Evolutionary conservation across 2,888 invertebrate species (phyloP), one percentile per base, ranked within the genome.

Genomic region (Resseliella maxima): DNA sequence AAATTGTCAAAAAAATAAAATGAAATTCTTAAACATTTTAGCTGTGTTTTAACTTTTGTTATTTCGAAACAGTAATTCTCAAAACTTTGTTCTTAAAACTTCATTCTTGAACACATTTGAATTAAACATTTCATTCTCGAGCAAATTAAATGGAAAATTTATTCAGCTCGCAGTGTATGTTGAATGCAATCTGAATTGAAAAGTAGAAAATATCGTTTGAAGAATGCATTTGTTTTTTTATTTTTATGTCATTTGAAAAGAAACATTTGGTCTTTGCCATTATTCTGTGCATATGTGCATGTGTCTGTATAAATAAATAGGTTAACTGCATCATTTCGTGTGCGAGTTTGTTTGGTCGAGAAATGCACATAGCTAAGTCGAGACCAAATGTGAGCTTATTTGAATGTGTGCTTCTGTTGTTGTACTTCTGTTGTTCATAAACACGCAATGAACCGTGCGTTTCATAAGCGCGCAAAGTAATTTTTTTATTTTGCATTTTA

Each of bases 341-440:
- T n/a, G 50, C 50, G 50, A 50, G 18, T 50, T 18, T 6, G 15
- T 6, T 50, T 50, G 10, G 10, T 50, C 21, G 50, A 50, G 50
- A 21, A 50, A 50, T 3, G 15, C 50, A 18, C 18, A 59, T 12
- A 59, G 2, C 10, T 24, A 59, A 59, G 41, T 12, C 24, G 50
- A n/a, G 59, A 27, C 59, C 24, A 59, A 59, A 59, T 59, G 27
- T 59, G 24, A 59, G 31, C 72, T 72, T 35, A 72, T 72, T 31
- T 72, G 72, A 72, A 59, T 72, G 50, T 50, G 41, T 41, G 41
- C 12, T 41, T 41, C 5, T 41, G 12, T 41, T 41, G 5, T 50
- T 50, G n/a, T n/a, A n/a, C n/a, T n/a, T n/a, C n/a, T n/a, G n/a
- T 31, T 72, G 10, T 31, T 31, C 31, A 1, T 0, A 2, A 31